phyloP scores from a whole-genome alignment of 2,888 invertebrate species.

The Drosophila mimica region DNA sequence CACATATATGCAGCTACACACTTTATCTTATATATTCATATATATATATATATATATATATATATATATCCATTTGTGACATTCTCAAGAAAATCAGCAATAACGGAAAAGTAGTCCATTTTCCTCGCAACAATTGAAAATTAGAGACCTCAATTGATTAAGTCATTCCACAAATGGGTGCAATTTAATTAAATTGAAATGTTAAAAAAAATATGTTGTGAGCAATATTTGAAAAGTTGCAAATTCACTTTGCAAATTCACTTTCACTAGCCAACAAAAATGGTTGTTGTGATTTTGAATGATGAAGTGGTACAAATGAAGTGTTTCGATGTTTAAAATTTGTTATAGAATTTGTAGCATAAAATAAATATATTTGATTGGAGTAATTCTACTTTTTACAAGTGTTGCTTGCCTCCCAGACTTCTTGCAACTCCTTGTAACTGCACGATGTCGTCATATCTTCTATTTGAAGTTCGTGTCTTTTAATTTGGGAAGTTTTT shows the following conservation, averaged over 20 bases:
- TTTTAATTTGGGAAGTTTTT: conserved; percentile 31
- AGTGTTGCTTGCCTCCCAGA: conserved; percentile 6
- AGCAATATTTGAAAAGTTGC: neutral
- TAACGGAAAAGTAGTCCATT: conserved; percentile 15
- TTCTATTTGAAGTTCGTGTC: conserved; percentile 49
- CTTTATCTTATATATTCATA: neutral
- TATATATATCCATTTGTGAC: too few species aligned
- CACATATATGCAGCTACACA: neutral
- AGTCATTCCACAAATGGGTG: conserved; percentile 20
- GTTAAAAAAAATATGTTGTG: neutral
- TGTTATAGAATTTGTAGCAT: neutral
- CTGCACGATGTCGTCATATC: conserved; percentile 48
- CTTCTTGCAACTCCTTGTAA: conserved; percentile 10
- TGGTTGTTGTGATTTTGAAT: neutral
- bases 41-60: too few species aligned
- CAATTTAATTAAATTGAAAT: conserved; percentile 54
- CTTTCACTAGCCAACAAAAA: neutral
- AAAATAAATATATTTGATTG: neutral
- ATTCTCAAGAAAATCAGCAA: neutral
- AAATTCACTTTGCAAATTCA: neutral
- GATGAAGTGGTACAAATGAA: neutral
- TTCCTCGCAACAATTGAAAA: conserved; percentile 29
- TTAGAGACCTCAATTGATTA: conserved; percentile 43
- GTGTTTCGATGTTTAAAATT: neutral
- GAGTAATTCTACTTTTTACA: neutral